Conservation (phyloP, 2,888 invertebrate species). For the Ligdia adustata region DNA sequence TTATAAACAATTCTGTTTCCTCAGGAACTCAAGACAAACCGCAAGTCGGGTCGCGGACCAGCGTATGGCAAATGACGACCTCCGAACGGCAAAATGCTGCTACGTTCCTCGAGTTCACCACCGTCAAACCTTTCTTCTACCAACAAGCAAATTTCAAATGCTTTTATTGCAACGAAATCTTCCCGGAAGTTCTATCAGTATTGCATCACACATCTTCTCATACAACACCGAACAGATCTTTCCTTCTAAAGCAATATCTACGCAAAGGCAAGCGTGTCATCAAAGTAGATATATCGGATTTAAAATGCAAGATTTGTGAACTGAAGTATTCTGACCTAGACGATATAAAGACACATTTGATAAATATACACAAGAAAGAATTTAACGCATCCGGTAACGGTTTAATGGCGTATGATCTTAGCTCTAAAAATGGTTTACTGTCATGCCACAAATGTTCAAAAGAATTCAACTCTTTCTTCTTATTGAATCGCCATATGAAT, state of each 20-base stretch:
- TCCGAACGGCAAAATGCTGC: conserved; percentile 75
- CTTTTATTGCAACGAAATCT: conserved; percentile 73
- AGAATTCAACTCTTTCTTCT: conserved; percentile 70
- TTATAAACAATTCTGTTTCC: background rate
- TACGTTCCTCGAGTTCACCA: conserved; percentile 68
- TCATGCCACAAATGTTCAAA: conserved; percentile 70
- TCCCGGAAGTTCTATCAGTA: conserved; percentile 67
- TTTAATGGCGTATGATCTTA: conserved; percentile 70
- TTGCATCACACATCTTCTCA: conserved; percentile 22
- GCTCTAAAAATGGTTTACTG: conserved; percentile 56
- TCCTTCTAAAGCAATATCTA: conserved; percentile 64
- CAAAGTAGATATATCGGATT: conserved; percentile 71
- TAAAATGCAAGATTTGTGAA: conserved; percentile 70
- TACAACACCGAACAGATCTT: conserved; percentile 55
- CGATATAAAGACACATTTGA: conserved; percentile 65
- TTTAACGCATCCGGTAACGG: conserved; percentile 74
- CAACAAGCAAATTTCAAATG: conserved; percentile 78
- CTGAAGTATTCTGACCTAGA: conserved; percentile 68
- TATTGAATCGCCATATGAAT: conserved; percentile 75
- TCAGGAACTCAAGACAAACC: conserved; percentile 1
- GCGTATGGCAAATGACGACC: conserved; percentile 79
- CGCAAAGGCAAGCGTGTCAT: conserved; percentile 74
- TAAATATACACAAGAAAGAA: conserved; percentile 62
- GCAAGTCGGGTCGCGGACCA: conserved; percentile 43
- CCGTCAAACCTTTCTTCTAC: conserved; percentile 72